A percentile compares a stretch with the other conserved stretches of the same genome.
These are phyloP conservation scores for Plodia interpunctella DNA, from an alignment of 1,140 invertebrate genomes.

Conservation along the genomic window DNA sequence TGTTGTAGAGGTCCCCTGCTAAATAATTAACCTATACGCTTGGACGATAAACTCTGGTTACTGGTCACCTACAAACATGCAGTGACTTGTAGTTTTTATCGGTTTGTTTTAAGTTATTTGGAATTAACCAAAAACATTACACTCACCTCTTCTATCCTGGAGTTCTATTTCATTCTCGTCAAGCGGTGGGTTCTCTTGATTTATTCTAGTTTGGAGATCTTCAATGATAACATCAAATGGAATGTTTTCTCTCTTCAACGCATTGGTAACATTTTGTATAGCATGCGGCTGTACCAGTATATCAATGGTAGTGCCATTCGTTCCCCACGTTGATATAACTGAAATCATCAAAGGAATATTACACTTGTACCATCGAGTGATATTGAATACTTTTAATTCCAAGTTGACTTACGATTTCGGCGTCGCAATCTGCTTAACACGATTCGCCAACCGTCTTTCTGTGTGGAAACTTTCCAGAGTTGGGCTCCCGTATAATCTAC, in stretches of 20 bases:
- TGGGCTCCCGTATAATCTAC: conserved; percentile 78
- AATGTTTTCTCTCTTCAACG: conserved; percentile 77
- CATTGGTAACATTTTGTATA: conserved; percentile 74
- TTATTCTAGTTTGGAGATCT: conserved; percentile 85
- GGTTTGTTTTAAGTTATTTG: too few species aligned
- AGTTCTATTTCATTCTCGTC: conserved; percentile 81
- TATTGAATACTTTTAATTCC: neutral
- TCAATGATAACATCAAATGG: conserved; percentile 83
- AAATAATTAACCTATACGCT: too few species aligned
- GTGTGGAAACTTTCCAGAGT: conserved; percentile 76
- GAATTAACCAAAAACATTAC: neutral
- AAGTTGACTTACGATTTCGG: conserved; percentile 53
- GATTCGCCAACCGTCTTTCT: conserved; percentile 47
- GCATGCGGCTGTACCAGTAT: conserved; percentile 80
- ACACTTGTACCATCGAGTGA: neutral
- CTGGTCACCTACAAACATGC: too few species aligned
- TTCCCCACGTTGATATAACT: conserved; percentile 85
- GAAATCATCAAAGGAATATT: conserved; percentile 20
- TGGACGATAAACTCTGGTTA: too few species aligned
- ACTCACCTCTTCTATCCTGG: conserved; percentile 84
- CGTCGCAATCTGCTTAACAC: conserved; percentile 48
- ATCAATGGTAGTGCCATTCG: conserved; percentile 81
- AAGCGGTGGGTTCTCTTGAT: conserved; percentile 85
- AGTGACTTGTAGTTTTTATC: too few species aligned
- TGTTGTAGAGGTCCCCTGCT: too few species aligned